Conservation (phyloP, 2,797 vertebrate species). For the Rousettus madagascariensis region DNA sequence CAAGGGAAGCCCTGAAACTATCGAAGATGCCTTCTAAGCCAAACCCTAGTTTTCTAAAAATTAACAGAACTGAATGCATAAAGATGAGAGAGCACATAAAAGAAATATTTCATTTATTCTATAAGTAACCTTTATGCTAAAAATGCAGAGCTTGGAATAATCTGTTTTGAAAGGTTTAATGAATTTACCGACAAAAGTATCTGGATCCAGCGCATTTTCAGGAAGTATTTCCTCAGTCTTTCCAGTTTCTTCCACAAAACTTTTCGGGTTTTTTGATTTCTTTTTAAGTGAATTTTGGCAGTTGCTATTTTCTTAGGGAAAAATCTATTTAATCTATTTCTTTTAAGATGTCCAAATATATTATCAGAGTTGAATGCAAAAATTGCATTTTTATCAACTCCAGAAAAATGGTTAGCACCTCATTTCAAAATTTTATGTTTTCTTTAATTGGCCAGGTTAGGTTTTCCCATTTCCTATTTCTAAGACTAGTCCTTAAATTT, state of each 20-base stretch:
- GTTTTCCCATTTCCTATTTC: background rate
- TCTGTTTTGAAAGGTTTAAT: background rate
- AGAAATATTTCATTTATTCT: background rate
- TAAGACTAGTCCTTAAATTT: background rate
- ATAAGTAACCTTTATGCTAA: background rate
- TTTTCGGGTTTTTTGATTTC: background rate
- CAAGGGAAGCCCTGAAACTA: background rate
- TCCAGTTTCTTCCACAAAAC: background rate
- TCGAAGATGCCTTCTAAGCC: background rate
- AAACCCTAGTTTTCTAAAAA: constrained; percentile 18
- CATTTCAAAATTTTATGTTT: background rate
- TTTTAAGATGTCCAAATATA: constrained; percentile 40
- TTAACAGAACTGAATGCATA: background rate
- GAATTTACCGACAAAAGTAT: background rate
- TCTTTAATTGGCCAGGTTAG: background rate
- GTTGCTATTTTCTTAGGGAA: constrained; percentile 1
- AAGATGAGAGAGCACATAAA: background rate
- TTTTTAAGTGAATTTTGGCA: background rate
- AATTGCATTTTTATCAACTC: background rate
- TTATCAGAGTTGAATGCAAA: background rate
- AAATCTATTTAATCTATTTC: background rate
- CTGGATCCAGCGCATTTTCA: background rate
- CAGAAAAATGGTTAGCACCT: background rate
- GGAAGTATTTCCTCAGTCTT: background rate
- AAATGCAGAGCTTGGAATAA: background rate